Conservation (phyloP, 2,888 invertebrate genomes). For the Lepeophtheirus nordmannii region DNA sequence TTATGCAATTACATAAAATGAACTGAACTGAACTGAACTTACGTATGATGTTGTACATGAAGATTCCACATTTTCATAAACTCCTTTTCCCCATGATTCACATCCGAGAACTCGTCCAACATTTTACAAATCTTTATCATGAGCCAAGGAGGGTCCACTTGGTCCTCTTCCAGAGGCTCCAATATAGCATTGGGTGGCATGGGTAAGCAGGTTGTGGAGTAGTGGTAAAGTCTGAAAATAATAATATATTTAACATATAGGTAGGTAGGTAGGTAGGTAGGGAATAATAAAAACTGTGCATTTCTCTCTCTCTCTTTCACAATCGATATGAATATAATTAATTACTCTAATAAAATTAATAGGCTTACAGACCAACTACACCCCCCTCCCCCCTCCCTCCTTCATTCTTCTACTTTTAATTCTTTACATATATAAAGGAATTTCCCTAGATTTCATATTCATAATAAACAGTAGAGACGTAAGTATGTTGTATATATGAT, state of each 20-base stretch:
- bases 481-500: constrained; percentile 4
- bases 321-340: neutral
- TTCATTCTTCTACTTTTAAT: too few relatives aligned
- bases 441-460: too few relatives aligned
- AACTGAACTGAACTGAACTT: constrained; percentile 32
- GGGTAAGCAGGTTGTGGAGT: constrained; percentile 80
- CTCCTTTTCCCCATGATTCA: constrained; percentile 96
- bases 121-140: constrained; percentile 86
- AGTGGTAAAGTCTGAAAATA: constrained; percentile 61
- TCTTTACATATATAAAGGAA: too few relatives aligned
- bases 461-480: too few relatives aligned
- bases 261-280: too few relatives aligned
- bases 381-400: too few relatives aligned
- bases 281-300: too few relatives aligned
- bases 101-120: constrained; percentile 97
- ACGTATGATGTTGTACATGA: constrained; percentile 83
- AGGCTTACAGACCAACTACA: neutral
- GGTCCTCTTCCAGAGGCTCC: constrained; percentile 77
- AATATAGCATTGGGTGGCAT: constrained; percentile 88
- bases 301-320: too few relatives aligned
- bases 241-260: neutral
- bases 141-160: constrained; percentile 70
- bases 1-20: too few relatives aligned
- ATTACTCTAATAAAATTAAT: constrained; percentile 4
- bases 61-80: constrained; percentile 98